A percentile compares a stretch with the other conserved stretches of the same genome.
These are phyloP conservation scores for Noctua fimbriata DNA, from an alignment of 2,888 invertebrate genomes.

Conservation along the genomic window DNA sequence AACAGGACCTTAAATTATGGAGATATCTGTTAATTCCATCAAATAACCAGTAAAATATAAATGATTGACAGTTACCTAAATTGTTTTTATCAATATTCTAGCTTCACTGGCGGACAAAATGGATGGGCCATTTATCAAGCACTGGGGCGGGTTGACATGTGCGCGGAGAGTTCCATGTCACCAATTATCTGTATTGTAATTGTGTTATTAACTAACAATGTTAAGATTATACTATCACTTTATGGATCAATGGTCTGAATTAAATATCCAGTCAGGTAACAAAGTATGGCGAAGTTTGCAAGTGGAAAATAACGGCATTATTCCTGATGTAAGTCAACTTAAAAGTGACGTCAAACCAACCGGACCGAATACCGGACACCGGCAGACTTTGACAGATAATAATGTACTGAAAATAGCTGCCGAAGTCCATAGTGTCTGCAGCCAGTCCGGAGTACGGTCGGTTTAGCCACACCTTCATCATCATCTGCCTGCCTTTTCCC, in stretches of 20 bases:
- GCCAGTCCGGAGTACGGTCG: background rate
- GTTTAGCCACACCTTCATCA: background rate
- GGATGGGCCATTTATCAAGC: too few species aligned
- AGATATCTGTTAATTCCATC: background rate
- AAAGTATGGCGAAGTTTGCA: background rate
- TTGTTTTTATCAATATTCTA: background rate
- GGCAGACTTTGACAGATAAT: background rate
- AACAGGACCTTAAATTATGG: background rate
- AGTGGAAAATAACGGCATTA: background rate
- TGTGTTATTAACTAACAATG: too few species aligned
- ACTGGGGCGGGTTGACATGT: too few species aligned
- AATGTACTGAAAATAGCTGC: background rate
- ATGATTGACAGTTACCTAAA: background rate
- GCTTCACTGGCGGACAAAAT: too few species aligned
- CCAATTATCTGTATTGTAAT: too few species aligned
- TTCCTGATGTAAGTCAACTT: background rate
- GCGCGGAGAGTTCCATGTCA: too few species aligned
- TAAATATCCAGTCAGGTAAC: background rate
- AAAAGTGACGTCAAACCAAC: background rate
- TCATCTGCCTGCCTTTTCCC: too few species aligned
- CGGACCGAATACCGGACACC: background rate
- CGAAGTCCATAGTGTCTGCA: background rate
- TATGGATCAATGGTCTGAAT: too few species aligned
- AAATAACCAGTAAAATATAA: background rate
- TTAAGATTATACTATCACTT: too few species aligned